A percentile compares a stretch with the other conserved stretches of the same genome.
These are phyloP conservation scores for Dicroscelio sp. DNA, from an alignment of 2,888 invertebrate species.

Conservation along the genomic window DNA sequence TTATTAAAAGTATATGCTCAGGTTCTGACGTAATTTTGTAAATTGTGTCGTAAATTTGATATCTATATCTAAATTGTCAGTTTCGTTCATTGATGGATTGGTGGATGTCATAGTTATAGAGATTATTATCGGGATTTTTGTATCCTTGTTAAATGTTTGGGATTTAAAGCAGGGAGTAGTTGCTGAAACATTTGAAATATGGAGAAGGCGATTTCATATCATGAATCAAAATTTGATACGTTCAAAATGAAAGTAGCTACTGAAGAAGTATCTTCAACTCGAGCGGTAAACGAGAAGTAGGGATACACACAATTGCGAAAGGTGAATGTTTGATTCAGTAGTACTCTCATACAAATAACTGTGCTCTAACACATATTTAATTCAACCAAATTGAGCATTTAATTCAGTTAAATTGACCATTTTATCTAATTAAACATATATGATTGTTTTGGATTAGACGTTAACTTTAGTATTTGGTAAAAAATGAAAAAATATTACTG, in stretches of 20 bases:
- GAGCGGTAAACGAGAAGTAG: conserved; percentile 47
- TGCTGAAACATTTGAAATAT: not conserved
- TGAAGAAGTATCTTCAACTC: not conserved
- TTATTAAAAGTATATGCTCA: conserved; percentile 68
- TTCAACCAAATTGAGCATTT: too few relatives aligned
- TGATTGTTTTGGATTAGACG: too few relatives aligned
- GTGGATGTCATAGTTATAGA: too few relatives aligned
- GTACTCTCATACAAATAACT: conserved; percentile 41
- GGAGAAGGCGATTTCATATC: not conserved
- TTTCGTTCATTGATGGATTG: too few relatives aligned
- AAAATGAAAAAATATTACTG: too few relatives aligned
- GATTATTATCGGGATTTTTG: too few relatives aligned
- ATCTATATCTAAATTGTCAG: too few relatives aligned
- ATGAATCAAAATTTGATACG: not conserved
- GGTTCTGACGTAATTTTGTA: conserved; percentile 35
- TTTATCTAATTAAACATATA: too few relatives aligned
- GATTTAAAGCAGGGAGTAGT: too few relatives aligned
- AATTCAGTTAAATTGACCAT: conserved; percentile 73
- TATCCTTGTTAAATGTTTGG: too few relatives aligned
- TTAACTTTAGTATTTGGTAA: too few relatives aligned
- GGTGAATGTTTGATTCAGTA: conserved; percentile 70
- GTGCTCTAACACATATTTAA: conserved; percentile 43
- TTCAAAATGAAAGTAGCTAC: not conserved
- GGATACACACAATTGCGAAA: conserved; percentile 51
- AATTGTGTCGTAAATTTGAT: conserved; percentile 38